These are phyloP conservation scores for Ichneumoninae sp. DNA, from an alignment of 2,888 invertebrate genomes.

Conservation along the genomic window DNA sequence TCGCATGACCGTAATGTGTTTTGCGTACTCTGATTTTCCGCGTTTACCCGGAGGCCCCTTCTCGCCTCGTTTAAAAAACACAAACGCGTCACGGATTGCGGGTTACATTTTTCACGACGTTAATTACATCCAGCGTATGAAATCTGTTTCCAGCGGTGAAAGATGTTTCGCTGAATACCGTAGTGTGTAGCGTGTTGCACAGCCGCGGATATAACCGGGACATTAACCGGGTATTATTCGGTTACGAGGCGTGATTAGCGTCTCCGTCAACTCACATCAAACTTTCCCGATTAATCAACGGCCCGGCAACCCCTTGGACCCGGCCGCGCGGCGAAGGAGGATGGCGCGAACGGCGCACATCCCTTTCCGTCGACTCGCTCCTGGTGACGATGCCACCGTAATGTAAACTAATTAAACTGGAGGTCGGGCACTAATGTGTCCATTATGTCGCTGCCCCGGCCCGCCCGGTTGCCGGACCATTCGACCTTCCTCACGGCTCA, in stretches of 20 bases:
- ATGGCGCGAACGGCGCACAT: conserved; percentile 56
- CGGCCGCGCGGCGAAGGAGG: conserved; percentile 52
- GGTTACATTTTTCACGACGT: conserved; percentile 6
- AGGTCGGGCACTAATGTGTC: conserved; percentile 83
- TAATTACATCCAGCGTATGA: too few relatives aligned
- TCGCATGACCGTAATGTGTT: conserved; percentile 33
- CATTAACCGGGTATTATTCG: conserved; percentile 75
- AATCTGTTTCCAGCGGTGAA: too few relatives aligned
- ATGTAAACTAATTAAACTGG: conserved; percentile 84
- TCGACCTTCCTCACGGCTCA: conserved; percentile 65
- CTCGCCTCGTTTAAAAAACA: not conserved
- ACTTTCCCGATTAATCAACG: conserved; percentile 84
- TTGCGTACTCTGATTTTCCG: conserved; percentile 24
- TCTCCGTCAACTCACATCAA: conserved; percentile 82
- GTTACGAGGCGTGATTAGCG: conserved; percentile 83
- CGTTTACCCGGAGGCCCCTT: not conserved
- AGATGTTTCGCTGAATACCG: too few relatives aligned
- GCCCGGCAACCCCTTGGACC: conserved; percentile 63
- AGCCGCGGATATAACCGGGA: conserved; percentile 55
- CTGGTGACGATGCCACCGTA: conserved; percentile 81
- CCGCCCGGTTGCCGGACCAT: conserved; percentile 74
- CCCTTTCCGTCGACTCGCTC: conserved; percentile 72
- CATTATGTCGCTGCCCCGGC: conserved; percentile 78
- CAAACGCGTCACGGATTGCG: not conserved
- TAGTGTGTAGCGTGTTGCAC: too few relatives aligned